A percentile compares a stretch with the other conserved stretches of the same genome.
Conservation (phyloP, 2,797 vertebrate genomes). For the Cirrhinus mrigala region DNA sequence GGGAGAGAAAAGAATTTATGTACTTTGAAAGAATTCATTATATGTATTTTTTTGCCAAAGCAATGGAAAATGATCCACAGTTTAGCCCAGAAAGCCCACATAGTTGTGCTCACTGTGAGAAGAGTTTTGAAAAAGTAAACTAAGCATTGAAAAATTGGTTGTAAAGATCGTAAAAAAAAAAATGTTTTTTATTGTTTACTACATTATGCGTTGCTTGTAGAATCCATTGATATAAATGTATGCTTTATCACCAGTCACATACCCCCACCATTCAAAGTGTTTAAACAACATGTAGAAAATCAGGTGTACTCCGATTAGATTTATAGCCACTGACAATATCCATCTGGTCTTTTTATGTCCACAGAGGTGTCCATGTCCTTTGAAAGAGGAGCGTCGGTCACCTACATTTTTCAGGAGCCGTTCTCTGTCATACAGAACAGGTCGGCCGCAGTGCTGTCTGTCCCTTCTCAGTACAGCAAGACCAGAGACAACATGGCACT, state of each 20-base stretch:
- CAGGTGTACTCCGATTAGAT: neutral
- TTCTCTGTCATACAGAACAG: conserved; percentile 92
- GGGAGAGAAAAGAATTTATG: neutral
- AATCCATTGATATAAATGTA: neutral
- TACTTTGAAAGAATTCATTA: neutral
- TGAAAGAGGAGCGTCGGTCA: conserved; percentile 89
- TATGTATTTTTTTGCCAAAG: neutral
- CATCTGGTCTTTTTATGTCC: conserved; percentile 48
- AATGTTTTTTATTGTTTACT: neutral
- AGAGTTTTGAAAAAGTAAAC: neutral
- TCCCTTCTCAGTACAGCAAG: conserved; percentile 81
- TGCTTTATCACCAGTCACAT: neutral
- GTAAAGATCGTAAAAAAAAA: neutral
- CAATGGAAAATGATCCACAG: neutral
- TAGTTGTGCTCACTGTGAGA: neutral
- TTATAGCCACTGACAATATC: neutral
- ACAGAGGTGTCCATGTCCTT: conserved; percentile 96
- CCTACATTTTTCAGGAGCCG: conserved; percentile 93
- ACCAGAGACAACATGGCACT: conserved; percentile 89
- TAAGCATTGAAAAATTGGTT: neutral
- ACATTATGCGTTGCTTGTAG: neutral
- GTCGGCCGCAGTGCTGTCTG: conserved; percentile 83
- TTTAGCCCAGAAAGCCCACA: neutral
- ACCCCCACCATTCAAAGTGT: neutral
- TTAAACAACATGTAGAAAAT: neutral